A percentile compares a stretch with the other conserved stretches of the same genome.
phyloP scores from a whole-genome alignment of 2,113 vertebrate species.

The Anoura caudifer region DNA sequence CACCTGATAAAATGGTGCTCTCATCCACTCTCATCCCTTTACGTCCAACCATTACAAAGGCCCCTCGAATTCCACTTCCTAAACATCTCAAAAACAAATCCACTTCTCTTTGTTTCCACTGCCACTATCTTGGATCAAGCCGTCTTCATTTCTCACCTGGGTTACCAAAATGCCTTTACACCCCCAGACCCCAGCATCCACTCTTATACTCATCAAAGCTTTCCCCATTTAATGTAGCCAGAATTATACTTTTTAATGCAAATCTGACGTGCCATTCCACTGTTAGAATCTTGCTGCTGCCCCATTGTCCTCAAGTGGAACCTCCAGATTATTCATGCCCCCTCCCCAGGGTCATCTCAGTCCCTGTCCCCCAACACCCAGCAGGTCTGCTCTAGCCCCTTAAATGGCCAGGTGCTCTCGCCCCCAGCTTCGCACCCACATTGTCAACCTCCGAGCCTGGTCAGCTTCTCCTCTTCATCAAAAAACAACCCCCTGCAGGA shows the following conservation, averaged over 20 bases:
- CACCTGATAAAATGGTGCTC: neutral
- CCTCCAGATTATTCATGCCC: neutral
- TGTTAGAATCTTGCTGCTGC: neutral
- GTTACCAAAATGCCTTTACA: neutral
- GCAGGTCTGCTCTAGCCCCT: neutral
- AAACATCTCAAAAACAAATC: neutral
- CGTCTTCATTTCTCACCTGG: neutral
- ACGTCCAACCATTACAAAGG: neutral
- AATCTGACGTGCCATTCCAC: neutral
- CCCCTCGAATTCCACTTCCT: neutral
- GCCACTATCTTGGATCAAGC: neutral
- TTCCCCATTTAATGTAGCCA: neutral
- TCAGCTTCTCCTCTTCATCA: neutral
- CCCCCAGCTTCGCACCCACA: neutral
- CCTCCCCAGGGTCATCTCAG: neutral
- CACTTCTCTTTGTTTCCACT: neutral
- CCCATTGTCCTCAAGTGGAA: neutral
- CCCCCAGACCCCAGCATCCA: neutral
- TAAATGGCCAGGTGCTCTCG: neutral
- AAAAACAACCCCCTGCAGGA: neutral
- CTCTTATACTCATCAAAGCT: neutral
- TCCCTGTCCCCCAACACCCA: no score
- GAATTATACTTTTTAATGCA: neutral
- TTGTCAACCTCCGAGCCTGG: neutral
- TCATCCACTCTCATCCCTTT: neutral